A percentile compares a stretch with the other conserved stretches of the same genome.
Conservation (phyloP, 2,113 vertebrate species). For the Lophura nycthemera region DNA sequence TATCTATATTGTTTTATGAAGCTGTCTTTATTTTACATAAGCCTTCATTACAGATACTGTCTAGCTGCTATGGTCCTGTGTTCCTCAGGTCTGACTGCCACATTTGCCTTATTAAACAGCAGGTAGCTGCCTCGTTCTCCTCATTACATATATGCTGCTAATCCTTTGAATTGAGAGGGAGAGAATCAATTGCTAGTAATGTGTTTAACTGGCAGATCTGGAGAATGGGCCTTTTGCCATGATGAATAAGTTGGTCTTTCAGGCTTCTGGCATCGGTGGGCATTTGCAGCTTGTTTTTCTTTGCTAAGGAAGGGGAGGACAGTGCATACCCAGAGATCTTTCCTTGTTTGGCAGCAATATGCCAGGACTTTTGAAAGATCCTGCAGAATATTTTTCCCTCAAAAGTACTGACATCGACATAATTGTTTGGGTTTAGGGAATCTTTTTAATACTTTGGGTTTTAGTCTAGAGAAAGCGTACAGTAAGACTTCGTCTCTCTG, state of each 20-base stretch:
- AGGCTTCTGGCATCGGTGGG: slow-evolving; percentile 51
- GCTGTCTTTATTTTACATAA: neutral
- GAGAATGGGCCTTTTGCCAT: slow-evolving; percentile 50
- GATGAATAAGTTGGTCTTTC: slow-evolving; percentile 55
- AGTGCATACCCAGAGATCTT: slow-evolving; percentile 36
- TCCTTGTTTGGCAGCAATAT: slow-evolving; percentile 51
- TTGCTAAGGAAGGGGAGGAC: slow-evolving; percentile 42
- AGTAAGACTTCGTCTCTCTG: slow-evolving; percentile 38
- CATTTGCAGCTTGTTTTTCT: slow-evolving; percentile 60
- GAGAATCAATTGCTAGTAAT: neutral
- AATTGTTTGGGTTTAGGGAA: slow-evolving; percentile 48
- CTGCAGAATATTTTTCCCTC: slow-evolving; percentile 38
- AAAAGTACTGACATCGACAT: slow-evolving; percentile 18
- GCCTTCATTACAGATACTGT: neutral
- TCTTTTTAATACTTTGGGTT: slow-evolving; percentile 34
- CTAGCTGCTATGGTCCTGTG: neutral
- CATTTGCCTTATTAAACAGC: neutral
- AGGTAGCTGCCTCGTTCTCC: slow-evolving; percentile 6
- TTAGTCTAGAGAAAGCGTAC: neutral
- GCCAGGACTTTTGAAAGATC: slow-evolving; percentile 29
- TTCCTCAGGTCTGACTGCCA: neutral
- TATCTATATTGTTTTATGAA: neutral
- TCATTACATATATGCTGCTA: slow-evolving; percentile 1
- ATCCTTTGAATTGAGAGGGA: neutral
- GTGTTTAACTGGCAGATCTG: slow-evolving; percentile 46